These are phyloP conservation scores for Theristicus caerulescens DNA, from an alignment of 2,113 vertebrate species.

Conservation along the genomic window DNA sequence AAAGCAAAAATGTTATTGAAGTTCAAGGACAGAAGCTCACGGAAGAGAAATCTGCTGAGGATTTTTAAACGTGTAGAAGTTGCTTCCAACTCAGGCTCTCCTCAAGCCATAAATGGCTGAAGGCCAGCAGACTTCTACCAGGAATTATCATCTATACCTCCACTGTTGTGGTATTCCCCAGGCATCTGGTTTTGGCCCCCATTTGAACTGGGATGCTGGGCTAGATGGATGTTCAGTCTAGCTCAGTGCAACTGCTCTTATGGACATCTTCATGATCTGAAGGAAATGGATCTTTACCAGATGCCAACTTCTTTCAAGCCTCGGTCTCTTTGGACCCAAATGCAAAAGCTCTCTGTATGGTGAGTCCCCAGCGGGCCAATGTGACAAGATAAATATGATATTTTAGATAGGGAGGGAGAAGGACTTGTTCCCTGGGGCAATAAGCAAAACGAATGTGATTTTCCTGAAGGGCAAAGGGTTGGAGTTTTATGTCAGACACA, in stretches of 20 bases:
- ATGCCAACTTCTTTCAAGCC: neutral
- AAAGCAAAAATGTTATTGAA: neutral
- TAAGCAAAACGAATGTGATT: neutral
- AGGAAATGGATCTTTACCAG: neutral
- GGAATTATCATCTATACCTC: neutral
- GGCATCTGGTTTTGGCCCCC: neutral
- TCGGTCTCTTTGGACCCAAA: neutral
- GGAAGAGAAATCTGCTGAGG: neutral
- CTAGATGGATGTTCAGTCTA: neutral
- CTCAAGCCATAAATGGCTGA: neutral
- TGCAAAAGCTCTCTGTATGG: neutral
- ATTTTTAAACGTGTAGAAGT: neutral
- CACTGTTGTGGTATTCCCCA: neutral
- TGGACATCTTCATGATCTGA: neutral
- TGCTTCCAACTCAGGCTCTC: neutral
- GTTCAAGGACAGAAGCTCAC: neutral
- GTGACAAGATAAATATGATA: neutral
- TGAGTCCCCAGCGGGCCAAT: neutral
- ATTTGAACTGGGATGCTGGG: neutral
- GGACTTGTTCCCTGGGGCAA: neutral
- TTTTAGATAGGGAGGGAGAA: neutral
- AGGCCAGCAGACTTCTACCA: neutral
- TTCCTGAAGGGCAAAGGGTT: neutral
- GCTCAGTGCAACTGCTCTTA: neutral
- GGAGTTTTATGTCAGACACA: neutral